Evolutionary conservation across 2,888 invertebrate genomes (phyloP).

Genomic region (Tipula unca): DNA sequence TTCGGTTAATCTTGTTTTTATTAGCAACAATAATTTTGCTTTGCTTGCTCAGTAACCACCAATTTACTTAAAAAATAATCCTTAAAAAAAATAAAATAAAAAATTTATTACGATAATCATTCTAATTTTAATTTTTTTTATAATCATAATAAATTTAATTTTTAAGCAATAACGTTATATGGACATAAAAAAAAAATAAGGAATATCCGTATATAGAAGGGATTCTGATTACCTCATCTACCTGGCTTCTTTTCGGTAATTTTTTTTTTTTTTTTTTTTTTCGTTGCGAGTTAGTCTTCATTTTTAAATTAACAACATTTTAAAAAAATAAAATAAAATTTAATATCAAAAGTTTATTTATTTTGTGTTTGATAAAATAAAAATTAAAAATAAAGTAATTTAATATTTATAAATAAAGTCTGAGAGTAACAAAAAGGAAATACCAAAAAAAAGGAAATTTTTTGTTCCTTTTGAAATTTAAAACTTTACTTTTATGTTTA

Average conservation of each 20-base stretch:
- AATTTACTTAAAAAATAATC: background rate
- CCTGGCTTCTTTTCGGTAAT: background rate
- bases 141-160: background rate
- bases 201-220: no score
- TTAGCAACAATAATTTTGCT: background rate
- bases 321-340: background rate
- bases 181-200: background rate
- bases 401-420: conserved; percentile 8
- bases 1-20: background rate
- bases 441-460: background rate
- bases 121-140: background rate
- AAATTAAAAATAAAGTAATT: background rate
- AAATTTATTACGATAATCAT: background rate
- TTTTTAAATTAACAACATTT: conserved; percentile 8
- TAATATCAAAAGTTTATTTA: background rate
- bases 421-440: background rate
- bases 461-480: background rate
- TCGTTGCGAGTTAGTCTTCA: background rate
- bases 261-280: no score
- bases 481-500: conserved; percentile 14
- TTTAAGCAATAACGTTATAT: background rate
- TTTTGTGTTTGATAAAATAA: background rate
- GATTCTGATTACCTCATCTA: background rate
- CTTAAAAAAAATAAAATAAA: background rate
- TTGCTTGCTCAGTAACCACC: background rate